phyloP scores from a whole-genome alignment of 1,140 invertebrate species.

The Drosophila kanapiae region DNA sequence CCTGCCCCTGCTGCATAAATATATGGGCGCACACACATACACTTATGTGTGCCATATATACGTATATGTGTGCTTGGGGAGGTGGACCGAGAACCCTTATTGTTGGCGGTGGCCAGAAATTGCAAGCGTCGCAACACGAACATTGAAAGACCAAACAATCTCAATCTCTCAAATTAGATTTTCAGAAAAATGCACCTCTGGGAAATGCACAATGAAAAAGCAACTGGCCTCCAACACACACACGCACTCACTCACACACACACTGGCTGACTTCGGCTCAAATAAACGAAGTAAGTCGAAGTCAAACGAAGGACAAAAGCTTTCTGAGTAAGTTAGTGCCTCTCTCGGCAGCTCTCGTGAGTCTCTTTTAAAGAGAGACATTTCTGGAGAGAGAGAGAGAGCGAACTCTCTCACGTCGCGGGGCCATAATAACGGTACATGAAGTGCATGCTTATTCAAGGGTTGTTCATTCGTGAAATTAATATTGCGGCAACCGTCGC shows the following conservation, averaged over 20 bases:
- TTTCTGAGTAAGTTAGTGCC: constrained; percentile 11
- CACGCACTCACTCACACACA: constrained; percentile 8
- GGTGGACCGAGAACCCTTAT: constrained; percentile 20
- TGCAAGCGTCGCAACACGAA: constrained; percentile 80
- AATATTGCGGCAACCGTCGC: constrained; percentile 78
- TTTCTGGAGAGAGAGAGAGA: background rate
- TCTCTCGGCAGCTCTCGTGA: background rate
- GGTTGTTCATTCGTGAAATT: constrained; percentile 85
- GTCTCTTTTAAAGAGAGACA: constrained; percentile 8
- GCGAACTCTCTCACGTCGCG: constrained; percentile 52
- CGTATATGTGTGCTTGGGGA: constrained; percentile 20
- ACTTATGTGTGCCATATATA: constrained; percentile 10
- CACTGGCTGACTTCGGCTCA: constrained; percentile 5
- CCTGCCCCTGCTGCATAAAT: constrained; percentile 58
- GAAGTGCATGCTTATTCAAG: constrained; percentile 83
- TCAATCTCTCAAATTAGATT: constrained; percentile 85
- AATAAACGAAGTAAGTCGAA: constrained; percentile 32
- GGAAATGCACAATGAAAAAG: constrained; percentile 84
- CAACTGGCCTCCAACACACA: constrained; percentile 54
- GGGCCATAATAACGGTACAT: constrained; percentile 74
- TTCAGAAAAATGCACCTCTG: constrained; percentile 85
- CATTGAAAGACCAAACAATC: constrained; percentile 84
- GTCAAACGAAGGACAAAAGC: constrained; percentile 35
- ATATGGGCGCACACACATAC: constrained; percentile 23
- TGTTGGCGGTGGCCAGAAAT: constrained; percentile 62